Percentiles rank a stretch among this genome's conserved stretches.
Evolutionary conservation across 2,888 invertebrate genomes (phyloP).

Genomic region (Meta bourneti): DNA sequence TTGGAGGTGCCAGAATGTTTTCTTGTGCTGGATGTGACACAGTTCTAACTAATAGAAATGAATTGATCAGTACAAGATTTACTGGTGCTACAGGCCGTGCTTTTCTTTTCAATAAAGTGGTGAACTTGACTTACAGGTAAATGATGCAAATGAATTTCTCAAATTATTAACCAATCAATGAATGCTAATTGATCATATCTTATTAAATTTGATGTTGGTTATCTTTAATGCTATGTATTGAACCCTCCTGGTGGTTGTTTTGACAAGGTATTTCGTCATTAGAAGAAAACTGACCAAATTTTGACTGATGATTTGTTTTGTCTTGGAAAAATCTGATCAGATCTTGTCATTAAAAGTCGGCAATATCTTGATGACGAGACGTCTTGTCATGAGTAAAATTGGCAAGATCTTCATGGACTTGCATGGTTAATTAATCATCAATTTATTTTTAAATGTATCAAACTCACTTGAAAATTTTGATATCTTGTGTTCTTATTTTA

Average conservation of each 20-base stretch:
- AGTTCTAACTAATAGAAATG: slow-evolving; percentile 95
- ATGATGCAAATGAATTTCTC: neutral
- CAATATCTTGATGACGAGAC: too few species aligned
- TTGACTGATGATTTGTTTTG: neutral
- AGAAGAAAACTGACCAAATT: neutral
- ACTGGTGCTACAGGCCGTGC: slow-evolving; percentile 99
- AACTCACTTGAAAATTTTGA: too few species aligned
- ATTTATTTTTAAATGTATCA: too few species aligned
- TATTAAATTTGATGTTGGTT: neutral
- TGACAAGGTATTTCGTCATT: neutral
- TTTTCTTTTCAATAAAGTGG: slow-evolving; percentile 96
- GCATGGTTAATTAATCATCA: too few species aligned
- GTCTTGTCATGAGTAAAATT: neutral
- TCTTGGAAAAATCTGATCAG: neutral
- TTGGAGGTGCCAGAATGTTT: slow-evolving; percentile 96
- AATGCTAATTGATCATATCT: too few species aligned
- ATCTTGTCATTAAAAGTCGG: neutral
- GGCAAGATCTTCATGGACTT: too few species aligned
- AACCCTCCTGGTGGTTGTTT: neutral
- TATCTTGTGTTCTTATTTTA: too few species aligned
- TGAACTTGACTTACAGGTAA: slow-evolving; percentile 93
- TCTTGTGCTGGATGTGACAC: slow-evolving; percentile 98
- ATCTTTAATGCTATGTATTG: neutral
- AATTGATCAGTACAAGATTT: slow-evolving; percentile 97
- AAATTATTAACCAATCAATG: too few species aligned